Evolutionary conservation across 2,888 invertebrate genomes (phyloP).

Genomic region (Schizotus pectinicornis): DNA sequence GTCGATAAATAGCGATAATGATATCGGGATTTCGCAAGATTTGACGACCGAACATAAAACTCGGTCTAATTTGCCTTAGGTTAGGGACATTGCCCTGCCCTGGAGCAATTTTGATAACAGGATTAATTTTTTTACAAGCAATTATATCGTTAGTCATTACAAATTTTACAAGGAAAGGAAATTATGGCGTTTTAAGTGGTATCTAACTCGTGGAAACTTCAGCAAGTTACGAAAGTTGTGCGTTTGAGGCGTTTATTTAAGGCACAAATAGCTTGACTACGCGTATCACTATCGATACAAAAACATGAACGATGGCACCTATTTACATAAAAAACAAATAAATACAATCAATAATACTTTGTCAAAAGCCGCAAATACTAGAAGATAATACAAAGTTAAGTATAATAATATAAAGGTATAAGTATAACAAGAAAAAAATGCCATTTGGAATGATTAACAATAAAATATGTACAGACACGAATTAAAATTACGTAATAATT

Average conservation of each 20-base stretch:
- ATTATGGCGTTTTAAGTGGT: too few species aligned
- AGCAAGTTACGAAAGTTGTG: too few species aligned
- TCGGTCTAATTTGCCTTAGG: too few species aligned
- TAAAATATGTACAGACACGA: constrained; percentile 3
- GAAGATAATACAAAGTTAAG: background rate
- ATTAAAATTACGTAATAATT: constrained; percentile 14
- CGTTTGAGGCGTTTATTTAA: constrained; percentile 31
- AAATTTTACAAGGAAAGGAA: too few species aligned
- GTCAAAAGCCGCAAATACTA: constrained; percentile 4
- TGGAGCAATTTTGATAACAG: too few species aligned
- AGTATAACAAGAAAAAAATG: constrained; percentile 13
- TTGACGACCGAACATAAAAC: too few species aligned
- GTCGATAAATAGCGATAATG: too few species aligned
- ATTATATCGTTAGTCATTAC: too few species aligned
- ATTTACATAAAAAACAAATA: constrained; percentile 20
- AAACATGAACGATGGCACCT: constrained; percentile 32
- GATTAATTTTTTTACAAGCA: too few species aligned
- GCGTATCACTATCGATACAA: constrained; percentile 24
- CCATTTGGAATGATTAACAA: constrained; percentile 28
- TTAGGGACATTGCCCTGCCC: too few species aligned
- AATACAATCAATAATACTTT: constrained; percentile 27
- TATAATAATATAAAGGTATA: background rate
- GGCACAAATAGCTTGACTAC: constrained; percentile 40
- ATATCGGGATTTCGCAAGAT: too few species aligned
- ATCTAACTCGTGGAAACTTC: too few species aligned